phyloP scores from a whole-genome alignment of 2,797 vertebrate species.

The Macropus fuliginosus region DNA sequence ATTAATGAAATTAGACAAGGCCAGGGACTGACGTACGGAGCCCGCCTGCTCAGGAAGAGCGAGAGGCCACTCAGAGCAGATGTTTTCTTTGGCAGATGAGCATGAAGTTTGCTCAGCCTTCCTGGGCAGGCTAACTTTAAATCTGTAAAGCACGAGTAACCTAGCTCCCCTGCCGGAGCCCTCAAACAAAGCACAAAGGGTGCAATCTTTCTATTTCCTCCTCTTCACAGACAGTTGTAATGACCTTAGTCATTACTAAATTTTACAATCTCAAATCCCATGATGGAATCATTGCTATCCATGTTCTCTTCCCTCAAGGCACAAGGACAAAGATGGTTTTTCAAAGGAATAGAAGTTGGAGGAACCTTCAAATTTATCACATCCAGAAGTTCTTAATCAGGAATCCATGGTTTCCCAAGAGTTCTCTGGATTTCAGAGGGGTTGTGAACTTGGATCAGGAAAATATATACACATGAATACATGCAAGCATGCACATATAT shows the following conservation, averaged over 20 bases:
- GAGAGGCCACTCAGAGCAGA: slow-evolving; percentile 78
- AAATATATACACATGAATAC: neutral
- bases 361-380: neutral
- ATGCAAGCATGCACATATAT: no score
- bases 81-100: slow-evolving; percentile 73
- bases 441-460: neutral
- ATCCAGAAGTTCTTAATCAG: neutral
- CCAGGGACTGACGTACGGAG: slow-evolving; percentile 87
- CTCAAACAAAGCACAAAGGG: slow-evolving; percentile 41
- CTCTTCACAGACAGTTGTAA: slow-evolving; percentile 48
- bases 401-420: neutral
- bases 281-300: neutral
- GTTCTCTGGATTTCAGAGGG: neutral
- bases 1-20: slow-evolving; percentile 94
- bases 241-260: neutral
- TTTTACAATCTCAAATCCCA: neutral
- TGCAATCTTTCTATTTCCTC: slow-evolving; percentile 29
- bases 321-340: neutral
- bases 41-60: slow-evolving; percentile 80
- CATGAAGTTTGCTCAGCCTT: slow-evolving; percentile 62
- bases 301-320: neutral
- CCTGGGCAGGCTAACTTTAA: slow-evolving; percentile 63
- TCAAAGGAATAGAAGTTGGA: neutral
- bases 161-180: neutral
- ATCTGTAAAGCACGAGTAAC: neutral